These are phyloP conservation scores for Camponotus pennsylvanicus DNA, from an alignment of 1,140 invertebrate species.

Conservation along the genomic window DNA sequence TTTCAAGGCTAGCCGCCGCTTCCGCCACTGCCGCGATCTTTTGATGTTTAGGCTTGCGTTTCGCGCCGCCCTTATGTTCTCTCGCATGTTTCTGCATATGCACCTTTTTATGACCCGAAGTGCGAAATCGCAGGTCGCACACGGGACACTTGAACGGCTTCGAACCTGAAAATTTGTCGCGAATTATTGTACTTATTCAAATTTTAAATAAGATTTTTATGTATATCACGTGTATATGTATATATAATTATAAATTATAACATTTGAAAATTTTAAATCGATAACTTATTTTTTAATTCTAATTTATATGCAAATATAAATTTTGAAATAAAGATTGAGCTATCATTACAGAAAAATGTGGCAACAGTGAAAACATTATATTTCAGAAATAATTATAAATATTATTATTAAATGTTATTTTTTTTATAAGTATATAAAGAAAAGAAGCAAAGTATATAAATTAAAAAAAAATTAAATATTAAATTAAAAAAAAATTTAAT, in stretches of 20 bases:
- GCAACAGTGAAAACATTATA: too few relatives aligned
- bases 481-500: too few relatives aligned
- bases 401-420: too few relatives aligned
- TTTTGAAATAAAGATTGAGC: too few relatives aligned
- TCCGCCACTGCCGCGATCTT: constrained; percentile 70
- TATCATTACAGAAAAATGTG: too few relatives aligned
- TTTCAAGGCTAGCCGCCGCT: constrained; percentile 64
- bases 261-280: not conserved
- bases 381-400: too few relatives aligned
- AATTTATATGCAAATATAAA: too few relatives aligned
- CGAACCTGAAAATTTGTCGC: constrained; percentile 83
- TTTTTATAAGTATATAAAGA: too few relatives aligned
- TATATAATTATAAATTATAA: not conserved
- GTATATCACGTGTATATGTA: not conserved
- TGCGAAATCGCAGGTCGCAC: constrained; percentile 89
- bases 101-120: constrained; percentile 89
- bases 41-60: constrained; percentile 70
- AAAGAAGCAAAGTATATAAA: too few relatives aligned
- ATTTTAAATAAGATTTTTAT: not conserved
- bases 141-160: constrained; percentile 90
- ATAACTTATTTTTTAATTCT: too few relatives aligned
- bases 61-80: constrained; percentile 72
- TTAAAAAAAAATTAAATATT: too few relatives aligned
- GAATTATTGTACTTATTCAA: constrained; percentile 28
- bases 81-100: constrained; percentile 88